Evolutionary conservation across 2,113 vertebrate species (phyloP).

Genomic region (Tapirus terrestris): DNA sequence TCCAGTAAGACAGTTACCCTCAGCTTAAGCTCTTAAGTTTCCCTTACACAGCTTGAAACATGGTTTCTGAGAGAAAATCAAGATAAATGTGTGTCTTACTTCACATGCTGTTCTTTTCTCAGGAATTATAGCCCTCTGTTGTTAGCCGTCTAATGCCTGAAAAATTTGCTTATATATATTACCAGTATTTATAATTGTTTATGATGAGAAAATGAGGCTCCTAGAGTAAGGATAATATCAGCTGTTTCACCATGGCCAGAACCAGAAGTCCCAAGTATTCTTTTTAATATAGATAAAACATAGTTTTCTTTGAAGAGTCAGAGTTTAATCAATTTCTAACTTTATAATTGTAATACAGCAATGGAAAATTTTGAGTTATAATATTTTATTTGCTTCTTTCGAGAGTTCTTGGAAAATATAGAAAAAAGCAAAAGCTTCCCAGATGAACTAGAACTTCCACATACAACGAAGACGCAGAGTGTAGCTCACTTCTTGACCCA

Average conservation of each 20-base stretch:
- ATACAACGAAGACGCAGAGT: background rate
- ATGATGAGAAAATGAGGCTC: background rate
- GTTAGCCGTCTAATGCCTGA: background rate
- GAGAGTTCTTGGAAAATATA: background rate
- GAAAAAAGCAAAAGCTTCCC: background rate
- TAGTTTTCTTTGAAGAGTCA: background rate
- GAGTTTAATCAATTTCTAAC: background rate
- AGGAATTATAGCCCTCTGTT: background rate
- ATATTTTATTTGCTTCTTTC: background rate
- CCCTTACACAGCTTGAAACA: background rate
- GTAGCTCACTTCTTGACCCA: background rate
- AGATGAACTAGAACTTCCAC: background rate
- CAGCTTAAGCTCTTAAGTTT: background rate
- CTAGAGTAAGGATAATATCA: background rate
- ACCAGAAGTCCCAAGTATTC: background rate
- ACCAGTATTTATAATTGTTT: background rate
- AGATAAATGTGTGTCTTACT: background rate
- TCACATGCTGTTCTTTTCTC: background rate
- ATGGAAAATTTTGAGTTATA: background rate
- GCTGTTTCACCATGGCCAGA: background rate
- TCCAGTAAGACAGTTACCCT: background rate
- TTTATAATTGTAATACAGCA: background rate
- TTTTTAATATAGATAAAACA: background rate
- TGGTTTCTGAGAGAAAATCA: background rate
- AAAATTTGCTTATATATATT: background rate